Base-by-base conservation (phyloP, 2,113 vertebrate genomes). In the Suncus etruscus region DNA sequence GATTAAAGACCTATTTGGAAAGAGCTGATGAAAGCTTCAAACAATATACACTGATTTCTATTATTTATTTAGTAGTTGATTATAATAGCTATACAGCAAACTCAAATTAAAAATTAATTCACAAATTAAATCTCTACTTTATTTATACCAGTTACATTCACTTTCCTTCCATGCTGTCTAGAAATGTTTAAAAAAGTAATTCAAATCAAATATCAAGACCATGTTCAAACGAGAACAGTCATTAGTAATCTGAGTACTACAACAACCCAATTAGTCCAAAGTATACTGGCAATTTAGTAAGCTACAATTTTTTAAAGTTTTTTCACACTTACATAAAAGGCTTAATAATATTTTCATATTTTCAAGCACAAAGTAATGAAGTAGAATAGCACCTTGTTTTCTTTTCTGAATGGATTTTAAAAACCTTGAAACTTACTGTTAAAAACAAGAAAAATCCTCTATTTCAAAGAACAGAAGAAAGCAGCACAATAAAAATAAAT, bases 41-140 rank as follows among this genome's bases (percentile, higher is more conserved):
- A 94, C 11, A 91, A 61, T 61, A 92, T 29, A 22, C 1, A 66
- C 50, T 75, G 77, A 6, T 93, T 92, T 90, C 48, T 84, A 83
- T 84, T 90, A 84, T 48, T 68, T 85, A 92, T 50, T 77, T 84
- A 94, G 74, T 11, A 84, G 66, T 48, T 85, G 27, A 73, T 78
- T 47, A 66, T 32, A 81, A 83, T 39, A 68, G 20, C 85, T 89
- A 45, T 22, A 75, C 27, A 92, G 92, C 8, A 92, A 89, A 81
- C 3, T 83, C 61, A 85, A 93, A 91, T 88, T 89, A 90, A 93
- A 58, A 88, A 72, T 78, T 95, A 86, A 94, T 87, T 89, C 61
- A 91, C 24, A 77, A 91, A 88, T 77, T 90, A 94, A 89, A 86
- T 27, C 18, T 80, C 50, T 47, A 58, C 39, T 82, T 90, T 32